Evolutionary conservation across 2,888 invertebrate genomes (phyloP).

Genomic region (Pachliopta kotzebuea): DNA sequence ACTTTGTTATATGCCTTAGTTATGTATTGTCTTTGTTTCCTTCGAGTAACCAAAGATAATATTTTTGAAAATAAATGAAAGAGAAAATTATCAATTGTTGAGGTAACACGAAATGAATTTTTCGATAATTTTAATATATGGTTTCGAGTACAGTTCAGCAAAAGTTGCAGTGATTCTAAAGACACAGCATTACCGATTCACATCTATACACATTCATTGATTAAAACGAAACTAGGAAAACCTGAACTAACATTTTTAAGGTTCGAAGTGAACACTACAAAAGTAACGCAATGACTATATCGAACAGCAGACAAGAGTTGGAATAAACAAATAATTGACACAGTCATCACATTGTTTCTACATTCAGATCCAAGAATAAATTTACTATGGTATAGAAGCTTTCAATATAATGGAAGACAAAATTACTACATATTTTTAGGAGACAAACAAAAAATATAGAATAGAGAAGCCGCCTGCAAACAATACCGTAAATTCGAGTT

Average conservation of each 20-base stretch:
- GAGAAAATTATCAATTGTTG: too few species aligned
- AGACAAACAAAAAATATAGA: constrained; percentile 36
- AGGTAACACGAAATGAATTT: too few species aligned
- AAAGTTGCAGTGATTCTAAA: constrained; percentile 62
- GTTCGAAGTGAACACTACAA: constrained; percentile 45
- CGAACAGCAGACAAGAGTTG: constrained; percentile 57
- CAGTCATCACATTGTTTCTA: constrained; percentile 78
- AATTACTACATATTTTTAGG: constrained; percentile 52
- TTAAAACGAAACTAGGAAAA: constrained; percentile 62
- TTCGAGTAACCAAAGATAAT: background rate
- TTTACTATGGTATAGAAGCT: constrained; percentile 63
- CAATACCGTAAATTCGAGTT: constrained; percentile 50
- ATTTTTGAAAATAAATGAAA: too few species aligned
- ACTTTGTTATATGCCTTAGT: background rate
- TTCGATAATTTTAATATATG: too few species aligned
- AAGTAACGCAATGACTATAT: constrained; percentile 40
- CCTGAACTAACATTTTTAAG: constrained; percentile 57
- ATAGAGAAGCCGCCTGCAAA: constrained; percentile 63
- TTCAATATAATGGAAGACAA: constrained; percentile 75
- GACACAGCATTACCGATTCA: constrained; percentile 71
- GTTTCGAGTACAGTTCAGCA: constrained; percentile 59
- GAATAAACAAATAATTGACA: constrained; percentile 78
- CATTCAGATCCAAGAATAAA: constrained; percentile 66
- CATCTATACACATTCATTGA: constrained; percentile 74
- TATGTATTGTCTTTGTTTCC: background rate